Percentiles rank a stretch among this genome's conserved stretches.
phyloP scores from a whole-genome alignment of 2,888 invertebrate species.

The Amaurobius ferox region DNA sequence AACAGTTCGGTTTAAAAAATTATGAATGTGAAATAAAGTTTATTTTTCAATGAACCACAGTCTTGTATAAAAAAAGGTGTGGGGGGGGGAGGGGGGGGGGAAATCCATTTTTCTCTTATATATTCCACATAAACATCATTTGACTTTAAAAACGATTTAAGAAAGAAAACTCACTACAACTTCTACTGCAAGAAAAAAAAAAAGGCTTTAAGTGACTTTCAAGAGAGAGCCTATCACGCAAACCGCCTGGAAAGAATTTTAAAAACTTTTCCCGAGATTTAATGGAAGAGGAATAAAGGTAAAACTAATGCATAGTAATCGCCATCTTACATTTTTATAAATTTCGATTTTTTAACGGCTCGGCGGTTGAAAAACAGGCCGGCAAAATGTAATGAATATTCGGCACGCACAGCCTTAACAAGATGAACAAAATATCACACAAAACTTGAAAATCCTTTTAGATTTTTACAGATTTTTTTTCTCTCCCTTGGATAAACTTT shows the following conservation, averaged over 20 bases:
- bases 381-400: slow-evolving; percentile 2
- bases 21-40: no score
- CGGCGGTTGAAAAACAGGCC: neutral
- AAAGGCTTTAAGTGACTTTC: slow-evolving; percentile 8
- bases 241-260: neutral
- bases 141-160: neutral
- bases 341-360: neutral
- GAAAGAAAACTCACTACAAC: slow-evolving; percentile 6
- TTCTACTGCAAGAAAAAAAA: neutral
- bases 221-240: slow-evolving; percentile 7
- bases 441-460: neutral
- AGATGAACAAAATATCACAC: neutral
- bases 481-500: neutral
- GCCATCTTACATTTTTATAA: neutral
- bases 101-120: neutral
- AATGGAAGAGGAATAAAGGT: slow-evolving; percentile 13
- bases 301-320: slow-evolving; percentile 12
- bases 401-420: neutral
- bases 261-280: neutral
- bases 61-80: neutral
- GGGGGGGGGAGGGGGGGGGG: neutral
- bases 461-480: neutral
- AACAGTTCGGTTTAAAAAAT: no score
- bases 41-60: neutral
- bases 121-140: slow-evolving; percentile 11